Evolutionary conservation across 2,797 vertebrate species (phyloP), one percentile per base, ranked within the genome.

Genomic region (Acrossocheilus wenchowensis): DNA sequence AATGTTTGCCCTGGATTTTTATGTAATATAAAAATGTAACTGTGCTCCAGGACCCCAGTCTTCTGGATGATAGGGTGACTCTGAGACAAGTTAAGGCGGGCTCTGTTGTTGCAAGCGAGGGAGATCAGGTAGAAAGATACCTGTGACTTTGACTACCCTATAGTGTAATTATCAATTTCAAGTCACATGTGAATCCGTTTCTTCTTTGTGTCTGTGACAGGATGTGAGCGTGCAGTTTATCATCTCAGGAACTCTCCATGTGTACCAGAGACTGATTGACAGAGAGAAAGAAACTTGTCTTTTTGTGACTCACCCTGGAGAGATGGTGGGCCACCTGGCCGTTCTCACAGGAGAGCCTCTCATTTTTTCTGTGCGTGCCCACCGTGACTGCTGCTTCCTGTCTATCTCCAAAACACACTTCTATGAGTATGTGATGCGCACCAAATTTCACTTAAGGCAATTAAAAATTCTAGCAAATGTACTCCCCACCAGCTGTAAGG

Each of bases 311-410:
- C 97, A 97, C 74, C 97, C 97, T 0, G 98, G 98, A 1, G 98
- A 99, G 91, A 92, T 99, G 75, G 97, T 98, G 60, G 98, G 98
- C 2, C 98, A 98, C 92, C 94, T 99, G 1, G 97, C 98, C 0
- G 98, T 98, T 34, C 96, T 99, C 73, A 99, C 98, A 0, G 98
- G 98, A 1, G 98, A 99, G 66, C 97, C 98, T 0, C 96, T 99
- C 0, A 98, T 98, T 93, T 99, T 98, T 94, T 97, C 95, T 39
- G 96, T 99, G 84, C 95, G 95, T 77, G 97, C 97, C 78, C 97
- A 97, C 50, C 93, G 96, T 1, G 98, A 98, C 92, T 98, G 97
- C 93, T 95, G 93, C 92, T 97, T 97, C 94, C 95, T 98, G 17
- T 97, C 96, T 69, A 96, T 99, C 91, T 97, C 97, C 87, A 99